Evolutionary conservation across 2,113 vertebrate species (phyloP), one percentile per base, ranked within the genome.

Genomic region (Cisticola juncidis): DNA sequence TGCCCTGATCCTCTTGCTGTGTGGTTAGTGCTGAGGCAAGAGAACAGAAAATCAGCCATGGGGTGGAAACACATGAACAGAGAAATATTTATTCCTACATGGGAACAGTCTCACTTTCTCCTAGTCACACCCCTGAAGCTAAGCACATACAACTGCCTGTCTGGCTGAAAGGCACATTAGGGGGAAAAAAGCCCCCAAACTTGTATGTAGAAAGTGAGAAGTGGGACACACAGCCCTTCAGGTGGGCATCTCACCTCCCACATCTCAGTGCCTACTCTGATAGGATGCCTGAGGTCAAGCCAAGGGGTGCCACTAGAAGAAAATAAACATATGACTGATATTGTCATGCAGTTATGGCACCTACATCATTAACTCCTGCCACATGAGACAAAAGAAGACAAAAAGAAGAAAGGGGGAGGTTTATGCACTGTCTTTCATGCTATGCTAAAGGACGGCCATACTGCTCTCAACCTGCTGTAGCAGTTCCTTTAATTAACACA

Each of bases 81-180:
- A 54, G 48, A 23, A n/a, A 53, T 10, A 48, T 31, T 48, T 24
- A 38, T 12, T 42, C 18, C 18, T 11, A 44, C 18, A 14, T 0
- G 18, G 21, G 25, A 76, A 76, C 1, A 50, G 20, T 5, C 29
- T 71, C 7, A 22, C 31, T 77, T 76, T 50, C 28, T 20, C 70
- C 44, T 40, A 4, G 5, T 68, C 33, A 69, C 20, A 38, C 17
- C 23, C 2, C 3, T 26, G 24, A 76, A 69, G 12, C 23, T 36
- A 62, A 54, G 44, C 48, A 61, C 0, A 0, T 33, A 62, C 25
- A 56, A 45, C 6, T 8, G 6, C n/a, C 36, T 51, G 8, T 24
- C 45, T 28, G 12, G 10, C 50, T 79, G 42, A 80, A 71, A 57
- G n/a, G 31, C 20, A 79, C 0, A 4, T 13, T 22, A 45, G 24